A percentile compares a stretch with the other conserved stretches of the same genome.
phyloP scores from a whole-genome alignment of 2,888 invertebrate species.

The Idaea straminata region DNA sequence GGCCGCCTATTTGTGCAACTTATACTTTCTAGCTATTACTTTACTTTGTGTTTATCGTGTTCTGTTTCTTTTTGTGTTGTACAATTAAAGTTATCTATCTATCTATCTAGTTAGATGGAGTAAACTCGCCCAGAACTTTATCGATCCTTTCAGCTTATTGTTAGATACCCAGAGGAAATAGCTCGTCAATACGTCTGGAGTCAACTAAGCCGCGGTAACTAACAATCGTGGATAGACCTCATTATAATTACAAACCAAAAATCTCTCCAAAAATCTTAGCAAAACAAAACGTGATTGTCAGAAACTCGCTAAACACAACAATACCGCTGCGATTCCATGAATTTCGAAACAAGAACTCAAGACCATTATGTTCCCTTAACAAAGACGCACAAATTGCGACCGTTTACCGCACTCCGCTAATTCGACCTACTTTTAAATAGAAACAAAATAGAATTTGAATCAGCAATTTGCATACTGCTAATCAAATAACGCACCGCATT shows the following conservation, averaged over 20 bases:
- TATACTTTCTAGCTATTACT: too few species aligned
- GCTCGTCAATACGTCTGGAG: too few species aligned
- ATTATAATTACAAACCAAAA: neutral
- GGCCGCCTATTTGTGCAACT: too few species aligned
- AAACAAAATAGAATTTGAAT: slow-evolving; percentile 65
- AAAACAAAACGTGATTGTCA: neutral
- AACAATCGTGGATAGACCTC: too few species aligned
- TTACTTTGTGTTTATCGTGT: too few species aligned
- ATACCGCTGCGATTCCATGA: neutral
- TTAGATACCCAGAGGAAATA: too few species aligned
- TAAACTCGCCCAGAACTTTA: too few species aligned
- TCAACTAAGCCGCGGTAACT: too few species aligned
- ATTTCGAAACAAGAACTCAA: slow-evolving; percentile 18
- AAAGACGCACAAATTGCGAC: slow-evolving; percentile 41
- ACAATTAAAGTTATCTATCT: too few species aligned
- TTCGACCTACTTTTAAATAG: slow-evolving; percentile 43
- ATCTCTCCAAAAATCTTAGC: neutral
- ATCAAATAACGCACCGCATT: slow-evolving; percentile 43
- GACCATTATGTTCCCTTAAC: slow-evolving; percentile 32
- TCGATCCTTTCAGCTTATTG: too few species aligned
- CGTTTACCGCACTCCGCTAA: slow-evolving; percentile 46
- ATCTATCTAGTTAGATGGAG: too few species aligned
- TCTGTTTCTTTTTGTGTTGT: too few species aligned
- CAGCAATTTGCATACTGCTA: slow-evolving; percentile 61
- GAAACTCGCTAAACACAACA: slow-evolving; percentile 1